Conservation (phyloP, 64 coral and sea anemone species). For the Pachyseris speciosa region DNA sequence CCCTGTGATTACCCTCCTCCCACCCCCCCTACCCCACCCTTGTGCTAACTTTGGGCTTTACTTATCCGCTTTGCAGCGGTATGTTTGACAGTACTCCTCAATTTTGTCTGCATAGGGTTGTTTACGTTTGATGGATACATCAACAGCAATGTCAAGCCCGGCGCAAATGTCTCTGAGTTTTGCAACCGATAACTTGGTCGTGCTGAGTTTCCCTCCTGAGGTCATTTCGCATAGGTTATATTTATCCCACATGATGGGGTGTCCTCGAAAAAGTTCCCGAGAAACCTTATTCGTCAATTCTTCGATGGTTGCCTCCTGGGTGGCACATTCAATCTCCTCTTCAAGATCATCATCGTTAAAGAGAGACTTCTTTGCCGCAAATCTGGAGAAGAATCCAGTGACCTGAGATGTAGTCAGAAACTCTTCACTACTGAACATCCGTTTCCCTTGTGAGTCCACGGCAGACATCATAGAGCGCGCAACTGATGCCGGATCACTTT, state of each 20-base stretch:
- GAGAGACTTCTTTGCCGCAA: conserved; percentile 70
- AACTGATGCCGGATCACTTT: conserved; percentile 84
- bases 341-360: conserved; percentile 64
- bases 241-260: conserved; percentile 61
- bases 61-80: background rate
- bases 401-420: conserved; percentile 81
- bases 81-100: too few relatives aligned
- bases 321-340: conserved; percentile 44
- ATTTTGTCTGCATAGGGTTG: too few relatives aligned
- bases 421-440: conserved; percentile 66
- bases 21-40: conserved; percentile 5
- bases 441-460: conserved; percentile 68
- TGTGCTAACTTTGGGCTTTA: background rate
- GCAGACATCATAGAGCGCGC: conserved; percentile 75
- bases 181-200: conserved; percentile 58
- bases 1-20: too few relatives aligned
- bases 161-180: too few relatives aligned
- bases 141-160: too few relatives aligned
- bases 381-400: conserved; percentile 77
- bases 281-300: conserved; percentile 66
- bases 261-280: conserved; percentile 53
- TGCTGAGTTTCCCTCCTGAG: conserved; percentile 68
- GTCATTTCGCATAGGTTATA: conserved; percentile 71
- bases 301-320: conserved; percentile 73
- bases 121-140: too few relatives aligned